phyloP scores from a whole-genome alignment of 2,888 invertebrate genomes.

The Amphiduros pacificus region DNA sequence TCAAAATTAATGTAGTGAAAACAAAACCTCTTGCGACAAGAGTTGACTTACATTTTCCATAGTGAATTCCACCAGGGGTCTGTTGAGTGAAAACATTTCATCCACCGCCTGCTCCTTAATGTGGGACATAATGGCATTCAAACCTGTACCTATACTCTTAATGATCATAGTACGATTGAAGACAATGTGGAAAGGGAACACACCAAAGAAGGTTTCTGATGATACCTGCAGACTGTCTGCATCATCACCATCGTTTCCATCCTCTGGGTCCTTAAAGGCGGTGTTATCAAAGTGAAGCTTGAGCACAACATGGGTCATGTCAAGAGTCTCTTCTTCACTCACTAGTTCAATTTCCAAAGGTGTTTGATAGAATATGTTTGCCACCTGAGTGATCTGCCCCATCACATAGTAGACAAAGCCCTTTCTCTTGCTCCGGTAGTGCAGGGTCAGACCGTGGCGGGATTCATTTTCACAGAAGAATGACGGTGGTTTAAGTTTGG shows the following conservation, averaged over 20 bases:
- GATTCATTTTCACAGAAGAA: slow-evolving; percentile 97
- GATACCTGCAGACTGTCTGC: slow-evolving; percentile 8
- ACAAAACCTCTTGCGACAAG: background rate
- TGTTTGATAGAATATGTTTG: slow-evolving; percentile 82
- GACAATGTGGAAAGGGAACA: slow-evolving; percentile 97
- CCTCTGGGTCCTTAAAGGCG: slow-evolving; percentile 55
- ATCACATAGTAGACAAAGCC: slow-evolving; percentile 96
- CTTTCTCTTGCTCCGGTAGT: slow-evolving; percentile 78
- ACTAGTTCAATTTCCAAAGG: slow-evolving; percentile 88
- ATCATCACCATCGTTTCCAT: background rate
- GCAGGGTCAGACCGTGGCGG: slow-evolving; percentile 80
- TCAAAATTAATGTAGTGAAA: background rate
- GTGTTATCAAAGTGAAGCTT: slow-evolving; percentile 93
- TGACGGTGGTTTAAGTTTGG: slow-evolving; percentile 85
- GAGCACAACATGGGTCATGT: slow-evolving; percentile 91
- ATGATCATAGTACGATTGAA: slow-evolving; percentile 72
- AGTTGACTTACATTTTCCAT: background rate
- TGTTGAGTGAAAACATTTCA: background rate
- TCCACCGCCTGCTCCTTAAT: background rate
- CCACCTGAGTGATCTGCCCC: slow-evolving; percentile 87
- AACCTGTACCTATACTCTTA: background rate
- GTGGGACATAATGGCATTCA: background rate
- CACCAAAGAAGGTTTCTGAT: slow-evolving; percentile 68
- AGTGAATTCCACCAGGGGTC: slow-evolving; percentile 1
- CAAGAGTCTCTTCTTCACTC: slow-evolving; percentile 82